phyloP scores from a whole-genome alignment of 1,140 invertebrate species.

The Dendroctonus valens region DNA sequence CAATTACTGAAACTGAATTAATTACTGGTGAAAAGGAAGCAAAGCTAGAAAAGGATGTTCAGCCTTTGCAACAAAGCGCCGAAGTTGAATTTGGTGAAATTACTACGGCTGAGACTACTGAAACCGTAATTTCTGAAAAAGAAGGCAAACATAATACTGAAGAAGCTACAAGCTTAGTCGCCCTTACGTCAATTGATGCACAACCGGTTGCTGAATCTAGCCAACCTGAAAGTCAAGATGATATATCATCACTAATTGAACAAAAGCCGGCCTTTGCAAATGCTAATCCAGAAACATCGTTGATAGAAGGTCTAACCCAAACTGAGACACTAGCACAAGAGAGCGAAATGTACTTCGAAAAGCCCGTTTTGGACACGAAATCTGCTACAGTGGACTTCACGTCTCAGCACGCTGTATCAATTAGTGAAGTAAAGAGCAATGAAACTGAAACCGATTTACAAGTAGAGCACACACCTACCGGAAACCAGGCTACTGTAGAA shows the following conservation, averaged over 20 bases:
- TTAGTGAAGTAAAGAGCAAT: slow-evolving; percentile 47
- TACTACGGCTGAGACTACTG: slow-evolving; percentile 32
- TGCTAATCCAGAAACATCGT: slow-evolving; percentile 47
- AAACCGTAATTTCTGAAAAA: slow-evolving; percentile 51
- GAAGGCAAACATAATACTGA: slow-evolving; percentile 50
- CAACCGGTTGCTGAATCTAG: slow-evolving; percentile 52
- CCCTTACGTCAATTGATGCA: slow-evolving; percentile 44
- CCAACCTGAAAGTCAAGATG: slow-evolving; percentile 45
- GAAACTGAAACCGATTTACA: slow-evolving; percentile 28
- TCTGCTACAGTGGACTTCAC: slow-evolving; percentile 50
- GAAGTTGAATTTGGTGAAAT: slow-evolving; percentile 45
- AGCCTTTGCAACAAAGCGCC: slow-evolving; percentile 37
- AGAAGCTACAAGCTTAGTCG: slow-evolving; percentile 45
- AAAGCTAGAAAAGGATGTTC: slow-evolving; percentile 28
- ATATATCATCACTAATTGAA: slow-evolving; percentile 41
- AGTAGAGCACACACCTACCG: slow-evolving; percentile 4
- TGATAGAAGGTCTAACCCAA: slow-evolving; percentile 51
- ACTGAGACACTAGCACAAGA: slow-evolving; percentile 54
- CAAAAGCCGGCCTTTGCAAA: slow-evolving; percentile 31
- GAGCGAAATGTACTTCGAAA: slow-evolving; percentile 56
- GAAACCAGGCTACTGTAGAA: slow-evolving; percentile 30
- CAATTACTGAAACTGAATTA: slow-evolving; percentile 45
- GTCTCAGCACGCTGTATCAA: slow-evolving; percentile 49
- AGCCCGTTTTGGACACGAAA: slow-evolving; percentile 49
- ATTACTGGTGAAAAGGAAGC: slow-evolving; percentile 48